These are phyloP conservation scores for Amphimedon queenslandica DNA, from an alignment of 37 sponge, comb jelly and placozoan species.

Conservation along the genomic window DNA sequence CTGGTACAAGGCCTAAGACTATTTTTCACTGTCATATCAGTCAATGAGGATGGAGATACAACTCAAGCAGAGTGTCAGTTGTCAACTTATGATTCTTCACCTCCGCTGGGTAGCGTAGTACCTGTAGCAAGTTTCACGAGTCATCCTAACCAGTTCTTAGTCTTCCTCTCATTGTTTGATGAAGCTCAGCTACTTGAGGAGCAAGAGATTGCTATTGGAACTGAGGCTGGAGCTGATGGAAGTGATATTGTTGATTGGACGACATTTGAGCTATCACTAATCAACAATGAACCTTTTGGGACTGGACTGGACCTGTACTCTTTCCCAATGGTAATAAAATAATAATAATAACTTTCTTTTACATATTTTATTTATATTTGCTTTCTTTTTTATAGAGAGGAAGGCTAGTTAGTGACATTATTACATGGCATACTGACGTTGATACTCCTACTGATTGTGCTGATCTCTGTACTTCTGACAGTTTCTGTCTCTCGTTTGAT, in stretches of 20 bases:
- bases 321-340: constrained; percentile 52
- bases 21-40: constrained; percentile 26
- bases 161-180: constrained; percentile 57
- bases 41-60: constrained; percentile 25
- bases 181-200: constrained; percentile 36
- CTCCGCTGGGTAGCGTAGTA: constrained; percentile 58
- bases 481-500: constrained; percentile 65
- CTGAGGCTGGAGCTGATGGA: constrained; percentile 47
- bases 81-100: constrained; percentile 47
- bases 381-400: constrained; percentile 19
- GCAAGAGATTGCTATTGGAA: constrained; percentile 65
- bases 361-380: background rate
- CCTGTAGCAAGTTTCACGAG: constrained; percentile 47
- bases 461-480: constrained; percentile 1
- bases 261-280: constrained; percentile 10
- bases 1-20: constrained; percentile 20
- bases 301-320: constrained; percentile 31
- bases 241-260: constrained; percentile 56
- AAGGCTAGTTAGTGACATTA: constrained; percentile 16
- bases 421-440: background rate
- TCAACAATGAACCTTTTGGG: constrained; percentile 18
- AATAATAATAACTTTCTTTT: background rate
- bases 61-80: constrained; percentile 30
- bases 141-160: constrained; percentile 48
- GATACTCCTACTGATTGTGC: constrained; percentile 30